Evolutionary conservation across 2,888 invertebrate genomes (phyloP).

Genomic region (Oconnorella tubifera): DNA sequence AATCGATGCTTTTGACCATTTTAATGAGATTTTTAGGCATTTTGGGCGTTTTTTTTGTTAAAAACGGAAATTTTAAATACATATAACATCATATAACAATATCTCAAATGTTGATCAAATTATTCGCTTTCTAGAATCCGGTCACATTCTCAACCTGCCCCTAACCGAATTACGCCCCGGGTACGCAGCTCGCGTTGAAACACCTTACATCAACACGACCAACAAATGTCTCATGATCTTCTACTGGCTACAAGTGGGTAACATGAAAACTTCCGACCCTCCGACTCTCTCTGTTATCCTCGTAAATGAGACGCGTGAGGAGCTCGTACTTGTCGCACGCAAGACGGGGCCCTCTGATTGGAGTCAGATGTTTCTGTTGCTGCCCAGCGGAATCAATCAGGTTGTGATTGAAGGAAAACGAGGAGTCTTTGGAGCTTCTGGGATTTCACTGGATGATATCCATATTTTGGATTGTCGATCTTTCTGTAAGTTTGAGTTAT

Average conservation of each 20-base stretch:
- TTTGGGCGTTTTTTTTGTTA: too few species aligned
- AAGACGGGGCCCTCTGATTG: conserved; percentile 12
- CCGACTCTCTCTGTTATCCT: conserved; percentile 16
- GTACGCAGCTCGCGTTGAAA: conserved; percentile 14
- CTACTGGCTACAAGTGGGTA: conserved; percentile 22
- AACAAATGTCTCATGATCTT: conserved; percentile 21
- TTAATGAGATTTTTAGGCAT: too few species aligned
- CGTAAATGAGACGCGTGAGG: conserved; percentile 14
- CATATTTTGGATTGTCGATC: too few species aligned
- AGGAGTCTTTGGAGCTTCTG: neutral
- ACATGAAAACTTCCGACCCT: conserved; percentile 6
- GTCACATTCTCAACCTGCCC: conserved; percentile 17
- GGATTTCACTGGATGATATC: conserved; percentile 19
- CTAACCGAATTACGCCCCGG: conserved; percentile 19
- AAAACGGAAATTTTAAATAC: too few species aligned
- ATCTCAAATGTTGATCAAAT: too few species aligned
- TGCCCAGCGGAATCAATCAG: conserved; percentile 19
- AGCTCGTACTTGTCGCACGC: neutral
- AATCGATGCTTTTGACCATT: too few species aligned
- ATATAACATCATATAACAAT: too few species aligned
- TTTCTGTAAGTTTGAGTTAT: too few species aligned
- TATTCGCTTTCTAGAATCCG: too few species aligned
- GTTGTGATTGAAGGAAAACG: conserved; percentile 17
- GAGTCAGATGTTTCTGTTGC: conserved; percentile 3
- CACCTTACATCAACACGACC: conserved; percentile 24